phyloP scores from a whole-genome alignment of 2,113 vertebrate species.

The Tachycineta bicolor region DNA sequence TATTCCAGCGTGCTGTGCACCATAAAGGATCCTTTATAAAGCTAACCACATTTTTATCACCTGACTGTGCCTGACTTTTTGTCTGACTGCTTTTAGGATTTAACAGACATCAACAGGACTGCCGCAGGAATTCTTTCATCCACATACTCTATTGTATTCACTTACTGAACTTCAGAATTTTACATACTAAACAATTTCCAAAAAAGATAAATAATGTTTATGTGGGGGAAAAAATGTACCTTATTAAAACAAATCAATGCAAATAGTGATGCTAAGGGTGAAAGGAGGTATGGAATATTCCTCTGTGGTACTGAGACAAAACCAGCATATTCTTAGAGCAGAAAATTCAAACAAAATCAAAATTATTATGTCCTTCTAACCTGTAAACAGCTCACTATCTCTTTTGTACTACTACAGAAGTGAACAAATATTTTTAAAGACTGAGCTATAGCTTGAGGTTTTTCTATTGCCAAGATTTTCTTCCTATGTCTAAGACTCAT shows the following conservation, averaged over 20 bases:
- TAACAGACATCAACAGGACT: not conserved
- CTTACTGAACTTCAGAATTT: not conserved
- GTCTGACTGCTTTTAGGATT: not conserved
- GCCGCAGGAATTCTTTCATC: not conserved
- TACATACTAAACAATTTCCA: not conserved
- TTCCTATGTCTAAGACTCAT: not conserved
- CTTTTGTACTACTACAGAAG: not conserved
- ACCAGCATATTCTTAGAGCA: not conserved
- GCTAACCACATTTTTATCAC: not conserved
- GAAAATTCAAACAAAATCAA: not conserved
- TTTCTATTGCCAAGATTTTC: not conserved
- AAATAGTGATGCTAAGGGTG: not conserved
- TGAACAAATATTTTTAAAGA: not conserved
- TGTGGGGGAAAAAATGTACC: not conserved
- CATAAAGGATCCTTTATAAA: not conserved
- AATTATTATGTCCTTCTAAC: not conserved
- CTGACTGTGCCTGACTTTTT: not conserved
- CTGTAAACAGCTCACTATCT: not conserved
- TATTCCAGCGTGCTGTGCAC: not conserved
- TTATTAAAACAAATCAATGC: not conserved
- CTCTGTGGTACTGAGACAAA: not conserved
- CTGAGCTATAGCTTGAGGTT: not conserved
- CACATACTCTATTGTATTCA: not conserved
- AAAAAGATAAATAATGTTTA: not conserved
- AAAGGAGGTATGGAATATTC: not conserved